A percentile compares a stretch with the other conserved stretches of the same genome.
These are phyloP conservation scores for Drosophila falleni DNA, from an alignment of 2,888 invertebrate genomes.

Conservation along the genomic window DNA sequence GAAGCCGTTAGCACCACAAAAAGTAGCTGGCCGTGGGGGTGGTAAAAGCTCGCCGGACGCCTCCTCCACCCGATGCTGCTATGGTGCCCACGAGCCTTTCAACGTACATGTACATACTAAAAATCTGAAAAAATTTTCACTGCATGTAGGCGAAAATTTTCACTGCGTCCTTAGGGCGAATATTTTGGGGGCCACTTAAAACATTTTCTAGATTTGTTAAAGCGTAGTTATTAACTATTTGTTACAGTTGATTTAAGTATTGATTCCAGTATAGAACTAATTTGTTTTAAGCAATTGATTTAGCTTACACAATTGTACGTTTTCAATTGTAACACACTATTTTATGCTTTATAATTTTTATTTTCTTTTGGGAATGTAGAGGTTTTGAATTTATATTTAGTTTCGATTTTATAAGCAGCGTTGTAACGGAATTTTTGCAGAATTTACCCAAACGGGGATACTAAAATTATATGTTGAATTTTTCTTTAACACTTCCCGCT, in stretches of 20 bases:
- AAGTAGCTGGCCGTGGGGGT: conserved; percentile 46
- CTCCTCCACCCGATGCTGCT: conserved; percentile 68
- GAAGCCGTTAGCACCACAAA: conserved; percentile 51
- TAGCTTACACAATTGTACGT: conserved; percentile 64
- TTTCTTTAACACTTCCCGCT: conserved; percentile 58
- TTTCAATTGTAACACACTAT: conserved; percentile 21
- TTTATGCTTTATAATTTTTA: conserved; percentile 12
- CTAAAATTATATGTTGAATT: conserved; percentile 62
- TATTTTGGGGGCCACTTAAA: conserved; percentile 9
- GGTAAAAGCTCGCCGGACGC: conserved; percentile 66
- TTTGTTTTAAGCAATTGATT: conserved; percentile 29
- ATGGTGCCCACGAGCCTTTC: conserved; percentile 70
- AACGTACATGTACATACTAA: conserved; percentile 84
- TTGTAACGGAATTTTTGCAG: conserved; percentile 32
- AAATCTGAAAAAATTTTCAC: conserved; percentile 80
- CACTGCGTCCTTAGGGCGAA: conserved; percentile 19
- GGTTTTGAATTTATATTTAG: conserved; percentile 14
- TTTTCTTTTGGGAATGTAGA: conserved; percentile 6
- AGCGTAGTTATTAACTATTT: conserved; percentile 23
- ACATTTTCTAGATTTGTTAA: conserved; percentile 11
- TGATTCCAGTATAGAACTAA: conserved; percentile 47
- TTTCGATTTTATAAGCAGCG: conserved; percentile 24
- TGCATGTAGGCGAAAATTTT: conserved; percentile 68
- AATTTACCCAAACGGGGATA: conserved; percentile 52
- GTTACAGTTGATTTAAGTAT: conserved; percentile 43